These are phyloP conservation scores for Zosterops japonicus DNA, from an alignment of 2,113 vertebrate genomes.

Conservation along the genomic window DNA sequence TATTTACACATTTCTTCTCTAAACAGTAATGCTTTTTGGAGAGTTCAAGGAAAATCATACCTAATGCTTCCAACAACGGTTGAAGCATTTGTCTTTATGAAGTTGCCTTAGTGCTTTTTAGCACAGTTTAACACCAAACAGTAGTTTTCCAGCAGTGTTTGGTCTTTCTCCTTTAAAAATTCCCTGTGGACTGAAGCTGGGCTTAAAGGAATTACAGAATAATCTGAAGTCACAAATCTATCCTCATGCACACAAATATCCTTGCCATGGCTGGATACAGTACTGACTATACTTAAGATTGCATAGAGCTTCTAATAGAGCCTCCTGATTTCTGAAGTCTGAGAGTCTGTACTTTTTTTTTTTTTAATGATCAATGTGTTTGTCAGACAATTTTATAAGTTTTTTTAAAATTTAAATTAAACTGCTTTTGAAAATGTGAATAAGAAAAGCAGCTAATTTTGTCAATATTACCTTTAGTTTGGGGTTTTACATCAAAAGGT, in stretches of 20 bases:
- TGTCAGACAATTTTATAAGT: not conserved
- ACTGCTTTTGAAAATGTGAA: not conserved
- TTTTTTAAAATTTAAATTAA: not conserved
- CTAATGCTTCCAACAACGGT: not conserved
- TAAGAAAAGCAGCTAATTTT: not conserved
- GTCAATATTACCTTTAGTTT: not conserved
- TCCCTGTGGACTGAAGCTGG: not conserved
- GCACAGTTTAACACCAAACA: not conserved
- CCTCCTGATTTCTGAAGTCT: not conserved
- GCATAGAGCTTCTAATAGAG: not conserved
- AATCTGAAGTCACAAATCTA: not conserved
- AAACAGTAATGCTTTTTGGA: not conserved
- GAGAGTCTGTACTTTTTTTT: not conserved
- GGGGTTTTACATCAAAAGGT: not conserved
- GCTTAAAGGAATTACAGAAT: not conserved
- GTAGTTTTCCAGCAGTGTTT: not conserved
- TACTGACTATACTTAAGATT: not conserved
- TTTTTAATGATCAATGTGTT: not conserved
- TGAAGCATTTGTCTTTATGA: not conserved
- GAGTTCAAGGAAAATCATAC: not conserved
- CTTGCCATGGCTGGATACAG: not conserved
- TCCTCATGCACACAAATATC: not conserved
- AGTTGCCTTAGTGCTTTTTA: not conserved
- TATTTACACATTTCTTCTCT: not conserved
- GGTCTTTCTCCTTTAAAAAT: not conserved